Conservation (phyloP, 2,888 invertebrate species). For the Caradrina kadenii region DNA sequence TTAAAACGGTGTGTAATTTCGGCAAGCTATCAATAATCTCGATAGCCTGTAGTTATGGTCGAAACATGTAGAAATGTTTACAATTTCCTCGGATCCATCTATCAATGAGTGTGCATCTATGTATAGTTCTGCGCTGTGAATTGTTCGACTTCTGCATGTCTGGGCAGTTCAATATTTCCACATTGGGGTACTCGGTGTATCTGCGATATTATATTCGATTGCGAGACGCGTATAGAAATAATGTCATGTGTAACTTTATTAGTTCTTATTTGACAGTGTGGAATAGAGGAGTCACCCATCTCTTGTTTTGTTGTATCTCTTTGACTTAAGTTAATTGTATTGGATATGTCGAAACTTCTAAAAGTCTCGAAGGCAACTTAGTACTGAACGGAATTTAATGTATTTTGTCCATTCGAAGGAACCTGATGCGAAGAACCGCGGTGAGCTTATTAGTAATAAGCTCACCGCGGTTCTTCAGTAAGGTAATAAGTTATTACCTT, state of each 20-base stretch:
- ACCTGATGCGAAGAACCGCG: not conserved
- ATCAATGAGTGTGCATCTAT: slow-evolving; percentile 3
- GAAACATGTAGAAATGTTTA: slow-evolving; percentile 24
- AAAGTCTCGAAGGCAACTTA: not conserved
- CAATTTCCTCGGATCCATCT: slow-evolving; percentile 18
- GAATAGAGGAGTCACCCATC: not conserved
- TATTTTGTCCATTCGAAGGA: not conserved
- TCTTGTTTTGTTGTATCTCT: not conserved
- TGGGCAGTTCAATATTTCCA: slow-evolving; percentile 36
- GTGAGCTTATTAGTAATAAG: too few species aligned
- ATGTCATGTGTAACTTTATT: slow-evolving; percentile 18
- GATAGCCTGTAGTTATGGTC: slow-evolving; percentile 9
- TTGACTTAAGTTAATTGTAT: slow-evolving; percentile 6
- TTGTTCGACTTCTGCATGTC: slow-evolving; percentile 27
- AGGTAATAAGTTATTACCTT: too few species aligned
- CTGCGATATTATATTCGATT: slow-evolving; percentile 19
- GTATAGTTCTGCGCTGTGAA: slow-evolving; percentile 20
- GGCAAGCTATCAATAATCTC: not conserved
- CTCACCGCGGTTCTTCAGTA: too few species aligned
- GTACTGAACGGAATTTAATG: too few species aligned
- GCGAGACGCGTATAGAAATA: slow-evolving; percentile 19
- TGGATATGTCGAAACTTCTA: not conserved
- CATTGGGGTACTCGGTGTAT: slow-evolving; percentile 6
- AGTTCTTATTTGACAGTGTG: not conserved
- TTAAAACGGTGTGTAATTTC: not conserved